These are phyloP conservation scores for Spea bombifrons DNA, from an alignment of 2,113 vertebrate genomes.

Conservation along the genomic window DNA sequence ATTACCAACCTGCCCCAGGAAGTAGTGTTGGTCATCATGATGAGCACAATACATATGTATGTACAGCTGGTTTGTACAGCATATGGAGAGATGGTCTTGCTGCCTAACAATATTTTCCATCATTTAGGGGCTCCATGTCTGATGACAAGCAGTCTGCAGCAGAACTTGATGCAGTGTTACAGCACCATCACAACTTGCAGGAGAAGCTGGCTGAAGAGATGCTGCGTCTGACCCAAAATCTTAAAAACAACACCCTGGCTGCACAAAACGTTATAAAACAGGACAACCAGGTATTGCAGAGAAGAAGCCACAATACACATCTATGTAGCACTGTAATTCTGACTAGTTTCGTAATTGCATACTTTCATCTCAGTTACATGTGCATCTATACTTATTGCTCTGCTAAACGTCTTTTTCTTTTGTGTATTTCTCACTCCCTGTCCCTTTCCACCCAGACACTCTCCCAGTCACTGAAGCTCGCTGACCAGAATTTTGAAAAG, in stretches of 20 bases:
- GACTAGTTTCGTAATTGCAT: too few species aligned
- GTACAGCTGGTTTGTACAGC: too few species aligned
- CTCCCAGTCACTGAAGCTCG: slow-evolving; percentile 86
- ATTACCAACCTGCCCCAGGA: too few species aligned
- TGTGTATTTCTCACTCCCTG: neutral
- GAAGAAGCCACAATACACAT: too few species aligned
- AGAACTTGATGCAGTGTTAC: slow-evolving; percentile 85
- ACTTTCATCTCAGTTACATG: too few species aligned
- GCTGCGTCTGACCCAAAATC: slow-evolving; percentile 87
- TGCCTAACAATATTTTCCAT: neutral
- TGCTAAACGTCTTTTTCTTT: neutral
- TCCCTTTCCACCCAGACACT: slow-evolving; percentile 71
- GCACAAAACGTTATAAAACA: slow-evolving; percentile 95
- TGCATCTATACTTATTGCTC: too few species aligned
- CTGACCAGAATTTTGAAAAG: slow-evolving; percentile 93
- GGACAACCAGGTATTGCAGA: slow-evolving; percentile 85
- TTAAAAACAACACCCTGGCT: slow-evolving; percentile 92
- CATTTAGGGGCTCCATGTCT: slow-evolving; percentile 61
- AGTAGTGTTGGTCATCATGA: too few species aligned
- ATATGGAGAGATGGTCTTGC: neutral
- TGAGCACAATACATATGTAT: too few species aligned
- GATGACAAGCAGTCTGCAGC: slow-evolving; percentile 84
- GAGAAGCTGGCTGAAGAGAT: slow-evolving; percentile 97
- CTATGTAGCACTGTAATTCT: too few species aligned
- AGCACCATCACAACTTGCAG: slow-evolving; percentile 89